phyloP scores from a whole-genome alignment of 2,888 invertebrate genomes.

The Emmelina monodactyla region DNA sequence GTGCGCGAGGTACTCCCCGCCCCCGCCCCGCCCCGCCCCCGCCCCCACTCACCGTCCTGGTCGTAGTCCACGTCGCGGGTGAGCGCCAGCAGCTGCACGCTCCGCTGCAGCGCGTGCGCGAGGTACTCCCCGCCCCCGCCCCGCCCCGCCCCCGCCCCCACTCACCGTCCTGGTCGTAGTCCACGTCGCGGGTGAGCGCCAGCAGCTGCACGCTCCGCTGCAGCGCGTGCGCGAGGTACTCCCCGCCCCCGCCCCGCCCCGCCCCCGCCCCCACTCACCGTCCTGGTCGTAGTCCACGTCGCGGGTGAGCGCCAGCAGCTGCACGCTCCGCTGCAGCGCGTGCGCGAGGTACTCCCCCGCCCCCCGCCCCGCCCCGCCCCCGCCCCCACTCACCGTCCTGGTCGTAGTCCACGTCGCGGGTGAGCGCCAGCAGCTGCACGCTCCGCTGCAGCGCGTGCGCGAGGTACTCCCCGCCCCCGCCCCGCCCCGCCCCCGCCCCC shows the following conservation, averaged over 20 bases:
- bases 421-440: neutral
- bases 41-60: neutral
- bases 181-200: neutral
- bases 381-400: constrained; percentile 1
- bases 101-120: neutral
- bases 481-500: neutral
- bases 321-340: neutral
- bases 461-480: neutral
- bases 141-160: neutral
- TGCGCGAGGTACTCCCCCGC: neutral
- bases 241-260: neutral
- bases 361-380: neutral
- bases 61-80: neutral
- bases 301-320: neutral
- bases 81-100: neutral
- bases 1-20: neutral
- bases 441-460: neutral
- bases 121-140: neutral
- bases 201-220: neutral
- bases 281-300: neutral
- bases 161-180: neutral
- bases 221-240: neutral
- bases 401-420: neutral
- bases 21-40: neutral
- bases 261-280: neutral